Base-by-base conservation (phyloP, 2,113 vertebrate genomes). In the Centrocercus urophasianus region DNA sequence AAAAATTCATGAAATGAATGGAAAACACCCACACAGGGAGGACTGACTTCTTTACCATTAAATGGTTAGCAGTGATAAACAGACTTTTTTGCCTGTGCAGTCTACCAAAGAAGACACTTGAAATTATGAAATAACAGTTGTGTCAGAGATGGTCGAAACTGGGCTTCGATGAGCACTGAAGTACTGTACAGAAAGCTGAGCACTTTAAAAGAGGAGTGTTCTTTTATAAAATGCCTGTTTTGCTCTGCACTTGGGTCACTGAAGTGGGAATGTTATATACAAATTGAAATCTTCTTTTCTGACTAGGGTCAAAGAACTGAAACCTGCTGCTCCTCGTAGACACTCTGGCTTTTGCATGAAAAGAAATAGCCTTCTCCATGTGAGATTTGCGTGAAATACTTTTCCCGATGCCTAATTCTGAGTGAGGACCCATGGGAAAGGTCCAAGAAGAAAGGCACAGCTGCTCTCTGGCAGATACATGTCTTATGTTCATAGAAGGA, bases 171-270 rank as follows among this genome's bases (percentile, higher is more conserved):
- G 67, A 83, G 40, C 21, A 66, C 30, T 69, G 56, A 81, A 74
- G 22, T 61, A 54, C 14, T 90, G 78, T 69, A 76, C 48, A 90
- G 34, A 59, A 79, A 92, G 25, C 43, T 72, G 70, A 84, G 61
- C n/a, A 57, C 57, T 72, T 95, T 48, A 89, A 86, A 90, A 8
- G 8, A 90, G 24, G 13, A 36, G 65, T 59, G 6, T n/a, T 78
- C 70, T 93, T 83, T 89, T 45, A 69, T 48, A 86, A 86, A 88
- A 81, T 88, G 78, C 52, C 43, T 57, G 88, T 59, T 91, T 86
- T 84, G 25, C 72, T 27, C 50, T 15, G 38, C 75, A 61, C 42
- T 28, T 73, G 54, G 13, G n/a, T 75, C 65, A 78, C 43, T 72
- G 73, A 2, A 1, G 28, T 74, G 72, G 60, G 32, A 80, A 56